These are phyloP conservation scores for Athalia cordata DNA, from an alignment of 2,888 invertebrate genomes.

Conservation along the genomic window DNA sequence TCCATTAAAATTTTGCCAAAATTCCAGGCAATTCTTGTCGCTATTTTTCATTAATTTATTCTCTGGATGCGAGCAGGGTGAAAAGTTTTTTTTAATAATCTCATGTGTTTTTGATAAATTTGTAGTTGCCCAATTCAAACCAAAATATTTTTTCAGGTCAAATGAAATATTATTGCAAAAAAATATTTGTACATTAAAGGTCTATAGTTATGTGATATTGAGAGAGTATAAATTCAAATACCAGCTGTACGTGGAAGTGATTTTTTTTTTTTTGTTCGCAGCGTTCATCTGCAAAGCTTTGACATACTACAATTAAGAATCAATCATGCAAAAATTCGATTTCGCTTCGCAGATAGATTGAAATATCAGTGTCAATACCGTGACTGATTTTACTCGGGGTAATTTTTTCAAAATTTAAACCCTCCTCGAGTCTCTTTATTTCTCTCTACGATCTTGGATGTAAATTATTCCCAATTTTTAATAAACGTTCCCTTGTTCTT, in stretches of 20 bases:
- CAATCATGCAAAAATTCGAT: constrained; percentile 11
- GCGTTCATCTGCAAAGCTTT: neutral
- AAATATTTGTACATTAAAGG: too few species aligned
- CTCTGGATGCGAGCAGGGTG: too few species aligned
- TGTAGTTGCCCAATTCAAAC: too few species aligned
- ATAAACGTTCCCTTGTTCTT: constrained; percentile 48
- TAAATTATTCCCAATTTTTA: constrained; percentile 47
- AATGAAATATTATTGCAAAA: too few species aligned
- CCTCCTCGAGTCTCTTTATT: neutral
- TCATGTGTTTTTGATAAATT: neutral
- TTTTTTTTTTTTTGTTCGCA: neutral
- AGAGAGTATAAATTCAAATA: too few species aligned
- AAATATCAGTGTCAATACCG: constrained; percentile 24
- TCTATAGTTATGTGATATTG: too few species aligned
- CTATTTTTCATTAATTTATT: too few species aligned
- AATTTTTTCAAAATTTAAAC: neutral
- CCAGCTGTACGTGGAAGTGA: neutral
- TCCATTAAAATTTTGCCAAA: neutral
- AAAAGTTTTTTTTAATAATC: too few species aligned
- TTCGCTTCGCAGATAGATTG: constrained; percentile 12
- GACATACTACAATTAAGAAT: neutral
- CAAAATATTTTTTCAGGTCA: too few species aligned
- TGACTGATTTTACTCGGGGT: constrained; percentile 24
- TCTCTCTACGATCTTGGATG: constrained; percentile 1
- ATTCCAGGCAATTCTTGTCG: neutral